These are phyloP conservation scores for Nemotelus pantherinus DNA, from an alignment of 2,888 invertebrate genomes.

Conservation along the genomic window DNA sequence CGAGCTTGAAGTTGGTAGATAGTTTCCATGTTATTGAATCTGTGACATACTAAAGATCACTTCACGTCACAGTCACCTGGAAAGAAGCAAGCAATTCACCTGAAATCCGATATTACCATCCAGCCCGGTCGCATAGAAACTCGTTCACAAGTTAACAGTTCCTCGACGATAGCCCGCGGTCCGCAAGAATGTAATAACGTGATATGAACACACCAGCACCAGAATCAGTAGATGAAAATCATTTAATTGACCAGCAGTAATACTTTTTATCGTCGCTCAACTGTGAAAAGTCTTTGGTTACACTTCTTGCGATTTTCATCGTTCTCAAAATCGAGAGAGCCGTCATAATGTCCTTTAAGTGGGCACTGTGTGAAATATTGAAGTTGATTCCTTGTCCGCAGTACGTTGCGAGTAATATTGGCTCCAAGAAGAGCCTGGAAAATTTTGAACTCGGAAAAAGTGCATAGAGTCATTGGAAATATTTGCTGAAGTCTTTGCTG, in stretches of 20 bases:
- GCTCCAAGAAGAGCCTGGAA: background rate
- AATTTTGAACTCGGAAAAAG: conserved; percentile 16
- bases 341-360: conserved; percentile 38
- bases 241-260: conserved; percentile 51
- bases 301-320: conserved; percentile 45
- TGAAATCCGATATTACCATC: conserved; percentile 28
- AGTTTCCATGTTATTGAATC: conserved; percentile 32
- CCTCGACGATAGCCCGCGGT: conserved; percentile 3
- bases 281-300: conserved; percentile 49
- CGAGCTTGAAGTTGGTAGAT: background rate
- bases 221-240: conserved; percentile 40
- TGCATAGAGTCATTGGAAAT: conserved; percentile 39
- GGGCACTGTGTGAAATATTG: background rate
- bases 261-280: conserved; percentile 46
- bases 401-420: background rate
- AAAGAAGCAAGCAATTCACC: conserved; percentile 16
- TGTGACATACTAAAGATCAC: conserved; percentile 32
- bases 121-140: conserved; percentile 13
- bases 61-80: conserved; percentile 42
- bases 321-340: conserved; percentile 6
- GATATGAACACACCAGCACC: conserved; percentile 13
- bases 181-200: background rate
- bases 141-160: conserved; percentile 50
- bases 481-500: background rate
- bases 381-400: background rate